Percentiles rank a stretch among this genome's conserved stretches.
Conservation (phyloP, 2,888 invertebrate species). For the Disparrhopalites patrizii region DNA sequence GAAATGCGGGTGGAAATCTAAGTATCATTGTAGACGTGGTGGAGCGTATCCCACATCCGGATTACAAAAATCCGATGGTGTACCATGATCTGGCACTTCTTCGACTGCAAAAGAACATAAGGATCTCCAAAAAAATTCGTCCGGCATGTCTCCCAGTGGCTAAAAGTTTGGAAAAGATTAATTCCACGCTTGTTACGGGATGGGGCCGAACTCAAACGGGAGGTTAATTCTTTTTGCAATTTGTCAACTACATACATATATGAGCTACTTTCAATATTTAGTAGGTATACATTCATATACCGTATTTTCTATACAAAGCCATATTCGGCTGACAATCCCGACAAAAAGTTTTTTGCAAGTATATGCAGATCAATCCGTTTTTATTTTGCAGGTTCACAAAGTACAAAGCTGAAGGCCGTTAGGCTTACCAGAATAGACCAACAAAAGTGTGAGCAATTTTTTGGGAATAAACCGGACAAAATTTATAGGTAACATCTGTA, state of each 20-base stretch:
- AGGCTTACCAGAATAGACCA: not conserved
- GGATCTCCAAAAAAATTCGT: conserved; percentile 25
- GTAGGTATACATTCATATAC: no score
- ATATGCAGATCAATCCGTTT: no score
- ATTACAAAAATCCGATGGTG: conserved; percentile 35
- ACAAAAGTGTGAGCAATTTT: not conserved
- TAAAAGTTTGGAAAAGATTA: conserved; percentile 25
- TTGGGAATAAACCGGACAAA: not conserved
- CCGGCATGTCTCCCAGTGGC: conserved; percentile 41
- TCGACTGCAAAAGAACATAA: conserved; percentile 32
- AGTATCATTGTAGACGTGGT: conserved; percentile 25
- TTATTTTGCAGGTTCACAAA: conserved; percentile 1
- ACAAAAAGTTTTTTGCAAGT: no score
- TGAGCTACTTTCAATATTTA: no score
- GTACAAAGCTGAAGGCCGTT: not conserved
- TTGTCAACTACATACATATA: not conserved
- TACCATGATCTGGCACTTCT: conserved; percentile 47
- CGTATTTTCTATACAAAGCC: no score
- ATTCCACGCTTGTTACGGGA: conserved; percentile 28
- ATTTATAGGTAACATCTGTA: not conserved
- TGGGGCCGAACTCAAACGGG: conserved; percentile 22
- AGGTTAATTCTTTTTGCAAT: not conserved
- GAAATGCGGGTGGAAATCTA: not conserved
- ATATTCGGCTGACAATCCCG: no score
- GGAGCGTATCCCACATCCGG: conserved; percentile 37